phyloP scores from a whole-genome alignment of 2,888 invertebrate genomes.

The Agrypnus murinus region DNA sequence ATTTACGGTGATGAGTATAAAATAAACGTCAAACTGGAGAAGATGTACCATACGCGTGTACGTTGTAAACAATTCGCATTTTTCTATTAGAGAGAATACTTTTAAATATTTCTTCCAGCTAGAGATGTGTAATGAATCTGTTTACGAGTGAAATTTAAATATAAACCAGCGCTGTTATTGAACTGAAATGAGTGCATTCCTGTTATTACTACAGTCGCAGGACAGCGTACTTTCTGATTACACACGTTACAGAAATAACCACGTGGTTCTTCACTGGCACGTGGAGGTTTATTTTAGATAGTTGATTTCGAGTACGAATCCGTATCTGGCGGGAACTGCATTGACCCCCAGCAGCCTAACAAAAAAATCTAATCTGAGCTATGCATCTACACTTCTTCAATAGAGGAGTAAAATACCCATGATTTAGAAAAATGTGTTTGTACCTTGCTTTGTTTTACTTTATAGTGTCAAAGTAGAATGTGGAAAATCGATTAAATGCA shows the following conservation, averaged over 20 bases:
- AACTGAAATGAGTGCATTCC: constrained; percentile 59
- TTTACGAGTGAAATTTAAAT: constrained; percentile 52
- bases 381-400: too few species aligned
- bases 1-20: too few species aligned
- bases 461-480: too few species aligned
- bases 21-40: neutral
- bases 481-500: too few species aligned
- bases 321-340: constrained; percentile 39
- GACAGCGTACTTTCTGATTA: constrained; percentile 55
- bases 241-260: constrained; percentile 59
- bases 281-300: constrained; percentile 57
- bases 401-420: too few species aligned
- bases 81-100: neutral
- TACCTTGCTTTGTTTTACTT: too few species aligned
- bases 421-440: too few species aligned
- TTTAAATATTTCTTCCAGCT: constrained; percentile 38
- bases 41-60: neutral
- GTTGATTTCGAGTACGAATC: constrained; percentile 39
- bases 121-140: constrained; percentile 49
- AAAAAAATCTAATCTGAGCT: neutral
- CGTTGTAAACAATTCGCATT: constrained; percentile 11
- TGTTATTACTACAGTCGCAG: constrained; percentile 56
- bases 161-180: constrained; percentile 55
- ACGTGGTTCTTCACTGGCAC: constrained; percentile 58
- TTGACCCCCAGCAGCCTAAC: constrained; percentile 33